These are phyloP conservation scores for Netelia fuscicornis DNA, from an alignment of 2,888 invertebrate species.

Conservation along the genomic window DNA sequence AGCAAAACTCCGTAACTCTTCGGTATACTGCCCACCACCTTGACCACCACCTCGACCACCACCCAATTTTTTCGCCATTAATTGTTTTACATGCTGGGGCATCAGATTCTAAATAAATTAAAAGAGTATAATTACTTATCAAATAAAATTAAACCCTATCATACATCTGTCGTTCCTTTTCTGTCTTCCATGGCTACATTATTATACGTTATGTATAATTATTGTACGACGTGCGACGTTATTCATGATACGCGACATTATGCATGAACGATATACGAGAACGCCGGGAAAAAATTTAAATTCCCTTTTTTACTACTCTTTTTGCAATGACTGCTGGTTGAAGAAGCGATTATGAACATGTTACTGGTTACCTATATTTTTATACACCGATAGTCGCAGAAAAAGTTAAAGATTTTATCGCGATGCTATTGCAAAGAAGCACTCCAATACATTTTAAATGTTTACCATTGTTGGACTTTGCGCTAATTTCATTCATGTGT, in stretches of 20 bases:
- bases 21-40: constrained; percentile 15
- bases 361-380: too few species aligned
- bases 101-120: neutral
- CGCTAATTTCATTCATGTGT: constrained; percentile 1
- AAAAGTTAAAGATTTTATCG: too few species aligned
- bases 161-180: constrained; percentile 18
- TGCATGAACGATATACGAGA: constrained; percentile 13
- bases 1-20: constrained; percentile 70
- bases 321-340: constrained; percentile 15
- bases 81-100: constrained; percentile 19
- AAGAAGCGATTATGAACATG: constrained; percentile 7
- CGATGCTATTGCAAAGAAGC: too few species aligned
- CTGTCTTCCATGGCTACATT: constrained; percentile 11
- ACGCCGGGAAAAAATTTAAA: constrained; percentile 5
- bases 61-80: constrained; percentile 13
- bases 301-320: constrained; percentile 10
- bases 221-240: constrained; percentile 15
- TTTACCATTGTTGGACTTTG: constrained; percentile 4
- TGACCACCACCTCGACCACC: constrained; percentile 1
- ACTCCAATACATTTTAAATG: constrained; percentile 4
- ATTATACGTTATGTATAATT: constrained; percentile 17
- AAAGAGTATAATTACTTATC: constrained; percentile 13
- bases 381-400: too few species aligned
- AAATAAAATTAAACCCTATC: constrained; percentile 9
- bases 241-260: constrained; percentile 8